These are phyloP conservation scores for Lucilia cuprina DNA, from an alignment of 1,140 invertebrate species.

Conservation along the genomic window DNA sequence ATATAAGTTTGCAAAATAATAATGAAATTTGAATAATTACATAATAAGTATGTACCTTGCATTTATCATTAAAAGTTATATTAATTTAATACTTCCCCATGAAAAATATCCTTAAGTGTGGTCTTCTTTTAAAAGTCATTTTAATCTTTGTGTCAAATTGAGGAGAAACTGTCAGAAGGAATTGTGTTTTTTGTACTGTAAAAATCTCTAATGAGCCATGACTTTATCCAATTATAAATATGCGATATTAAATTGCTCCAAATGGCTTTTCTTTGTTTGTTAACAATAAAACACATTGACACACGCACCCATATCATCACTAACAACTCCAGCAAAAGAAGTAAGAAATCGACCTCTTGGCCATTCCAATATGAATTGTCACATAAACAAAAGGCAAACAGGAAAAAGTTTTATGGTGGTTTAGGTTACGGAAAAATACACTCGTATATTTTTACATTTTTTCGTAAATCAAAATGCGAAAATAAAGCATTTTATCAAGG, in stretches of 20 bases:
- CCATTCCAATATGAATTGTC: neutral
- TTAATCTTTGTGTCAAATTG: constrained; percentile 7
- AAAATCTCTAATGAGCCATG: constrained; percentile 28
- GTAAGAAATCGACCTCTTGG: too few species aligned
- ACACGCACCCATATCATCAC: neutral
- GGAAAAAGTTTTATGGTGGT: neutral
- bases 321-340: neutral
- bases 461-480: neutral
- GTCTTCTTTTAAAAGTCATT: neutral
- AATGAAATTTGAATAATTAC: too few species aligned
- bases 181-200: neutral
- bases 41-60: too few species aligned
- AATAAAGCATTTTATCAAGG: neutral
- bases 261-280: constrained; percentile 22
- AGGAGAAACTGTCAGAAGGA: constrained; percentile 18
- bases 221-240: constrained; percentile 23
- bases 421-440: neutral
- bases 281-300: neutral
- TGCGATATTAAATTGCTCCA: neutral
- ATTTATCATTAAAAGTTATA: neutral
- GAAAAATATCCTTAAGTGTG: neutral
- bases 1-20: too few species aligned
- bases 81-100: neutral
- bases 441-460: neutral
- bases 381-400: neutral